Base-by-base conservation (phyloP, 1,140 invertebrate genomes). In the Drosophila lini region DNA sequence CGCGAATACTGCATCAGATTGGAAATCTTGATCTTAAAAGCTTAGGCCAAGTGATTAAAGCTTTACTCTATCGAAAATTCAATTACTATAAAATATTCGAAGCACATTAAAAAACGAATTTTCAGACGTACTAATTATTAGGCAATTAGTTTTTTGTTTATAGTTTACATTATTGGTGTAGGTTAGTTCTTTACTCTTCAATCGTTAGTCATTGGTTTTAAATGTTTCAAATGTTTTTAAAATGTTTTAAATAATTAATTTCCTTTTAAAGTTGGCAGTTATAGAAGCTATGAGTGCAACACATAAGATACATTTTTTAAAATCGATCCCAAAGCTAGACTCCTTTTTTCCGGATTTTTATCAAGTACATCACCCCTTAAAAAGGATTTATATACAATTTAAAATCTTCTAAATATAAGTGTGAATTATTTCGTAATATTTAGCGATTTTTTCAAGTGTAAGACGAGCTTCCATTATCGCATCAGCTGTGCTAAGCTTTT, bases 11-110 rank as follows among this genome's bases (percentile, higher is more conserved):
- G 61, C 36, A 56, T 60, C 42, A 55, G 34, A 67, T 41, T 40
- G 13, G 8, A 77, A 64, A 65, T 75, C 53, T 64, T 45, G 40
- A 75, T 65, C 56, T 52, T 9, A 16, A 74, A 64, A 77, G 77
- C 64, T 71, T 47, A 25, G 3, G 1, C 22, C 28, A 15, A 11
- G 10, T 6, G 15, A 16, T 45, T 40, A 44, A 56, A 80, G 78
- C 77, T 80, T 47, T 36, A 9, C 28, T 57, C 19, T 2, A 56
- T 48, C 22, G 10, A 11, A 65, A 5, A 11, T 8, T 19, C 15
- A 40, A 19, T 70, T 3, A 7, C 4, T 28, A 52, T 5, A 36
- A 45, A 44, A 28, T 56, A 34, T 13, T 42, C 0, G 0, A 28
- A 3, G n/a, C 31, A 56, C 48, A 16, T 25, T 7, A 19, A 28